Evolutionary conservation across 1,140 invertebrate genomes (phyloP), one percentile per base, ranked within the genome.

Genomic region (Araneus ventricosus): DNA sequence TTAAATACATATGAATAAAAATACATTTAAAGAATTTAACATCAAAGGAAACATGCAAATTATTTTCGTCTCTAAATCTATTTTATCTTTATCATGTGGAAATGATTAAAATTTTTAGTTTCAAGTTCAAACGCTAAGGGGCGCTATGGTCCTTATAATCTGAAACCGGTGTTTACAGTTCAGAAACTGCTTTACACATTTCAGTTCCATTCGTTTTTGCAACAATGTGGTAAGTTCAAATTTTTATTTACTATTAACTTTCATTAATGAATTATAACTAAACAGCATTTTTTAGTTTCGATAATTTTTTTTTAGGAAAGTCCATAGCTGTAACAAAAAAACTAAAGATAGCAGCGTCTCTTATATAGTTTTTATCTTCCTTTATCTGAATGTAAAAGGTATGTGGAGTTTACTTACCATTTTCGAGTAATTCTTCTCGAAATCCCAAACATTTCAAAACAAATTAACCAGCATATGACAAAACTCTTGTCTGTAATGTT

Each of bases 111-210:
- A 70, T 41, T 27, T 88, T 88, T 88, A 88, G 41, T 39, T 67
- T 22, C 20, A 39, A 67, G 37, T 22, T 30, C n/a, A 14, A 70
- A 67, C 87, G 61, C 30, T 70, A 20, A 41, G 87, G 22, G 87
- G 87, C 87, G 87, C 87, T 88, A 24, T 30, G 41, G 45, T 86
- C 84, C 59, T 59, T 20, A 82, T 24, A 41, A n/a, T 39, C 39
- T 82, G n/a, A 41, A 45, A 39, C 37, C 37, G 8, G 57, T 57
- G 45, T 59, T 59, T 41, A 41, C 10, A 41, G 10, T 8, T 41
- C 41, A 41, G 10, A 41, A 34, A 10, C 41, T 45, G 39, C n/a
- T 8, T 3, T 45, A 14, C 24, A 82, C 4, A 24, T 1, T 82
- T 41, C 5, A 14, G 3, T 6, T 41, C 24, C 7, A 41, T 10